Evolutionary conservation across 2,888 invertebrate genomes (phyloP).

Genomic region (Venusia cambrica): DNA sequence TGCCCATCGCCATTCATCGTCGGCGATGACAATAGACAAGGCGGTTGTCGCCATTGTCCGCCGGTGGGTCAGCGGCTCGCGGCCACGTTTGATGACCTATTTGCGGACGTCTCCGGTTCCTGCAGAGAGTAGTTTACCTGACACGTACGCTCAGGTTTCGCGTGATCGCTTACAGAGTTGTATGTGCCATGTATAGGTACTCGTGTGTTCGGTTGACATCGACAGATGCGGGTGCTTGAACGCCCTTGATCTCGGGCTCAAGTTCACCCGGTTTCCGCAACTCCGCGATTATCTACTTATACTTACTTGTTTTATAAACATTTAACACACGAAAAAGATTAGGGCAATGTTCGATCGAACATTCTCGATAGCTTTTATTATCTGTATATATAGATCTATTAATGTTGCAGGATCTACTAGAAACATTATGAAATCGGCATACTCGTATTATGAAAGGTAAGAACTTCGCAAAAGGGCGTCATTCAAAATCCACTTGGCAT

Average conservation of each 20-base stretch:
- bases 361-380: too few species aligned
- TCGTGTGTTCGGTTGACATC: constrained; percentile 15
- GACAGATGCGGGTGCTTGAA: constrained; percentile 18
- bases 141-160: constrained; percentile 26
- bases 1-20: constrained; percentile 75
- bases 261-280: constrained; percentile 21
- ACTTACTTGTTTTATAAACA: constrained; percentile 15
- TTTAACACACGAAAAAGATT: constrained; percentile 1
- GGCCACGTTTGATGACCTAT: constrained; percentile 54
- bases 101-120: constrained; percentile 51
- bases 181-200: too few species aligned
- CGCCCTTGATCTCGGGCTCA: constrained; percentile 30
- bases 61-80: constrained; percentile 48
- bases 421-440: neutral
- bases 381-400: too few species aligned
- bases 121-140: constrained; percentile 36
- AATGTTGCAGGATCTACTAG: too few species aligned
- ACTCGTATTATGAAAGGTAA: too few species aligned
- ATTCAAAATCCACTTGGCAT: constrained; percentile 45
- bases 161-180: too few species aligned
- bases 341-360: neutral
- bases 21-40: constrained; percentile 66
- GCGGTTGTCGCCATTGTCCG: constrained; percentile 61
- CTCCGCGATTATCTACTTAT: constrained; percentile 19
- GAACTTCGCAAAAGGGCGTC: constrained; percentile 4